Conservation (phyloP, 2,797 vertebrate genomes). For the Microchirus variegatus region DNA sequence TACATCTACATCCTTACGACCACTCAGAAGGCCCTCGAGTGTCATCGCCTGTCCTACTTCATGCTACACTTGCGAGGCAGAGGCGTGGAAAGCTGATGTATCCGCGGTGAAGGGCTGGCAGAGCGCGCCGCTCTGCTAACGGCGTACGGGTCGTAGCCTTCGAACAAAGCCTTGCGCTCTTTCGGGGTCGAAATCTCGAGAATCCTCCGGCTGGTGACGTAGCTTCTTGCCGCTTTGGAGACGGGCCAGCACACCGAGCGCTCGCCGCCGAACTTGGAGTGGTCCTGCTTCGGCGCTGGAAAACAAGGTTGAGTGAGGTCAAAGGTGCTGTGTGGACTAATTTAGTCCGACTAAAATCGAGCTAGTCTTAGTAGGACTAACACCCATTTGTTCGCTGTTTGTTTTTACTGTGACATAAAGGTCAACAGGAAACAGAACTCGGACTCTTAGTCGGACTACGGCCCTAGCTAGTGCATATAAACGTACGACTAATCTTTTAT, state of each 20-base stretch:
- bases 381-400: too few relatives aligned
- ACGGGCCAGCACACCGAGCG: slow-evolving; percentile 61
- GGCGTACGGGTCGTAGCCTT: slow-evolving; percentile 67
- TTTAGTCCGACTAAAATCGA: too few relatives aligned
- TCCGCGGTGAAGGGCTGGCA: slow-evolving; percentile 65
- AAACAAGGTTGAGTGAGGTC: not conserved
- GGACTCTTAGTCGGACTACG: too few relatives aligned
- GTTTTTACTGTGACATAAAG: too few relatives aligned
- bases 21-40: not conserved
- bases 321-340: not conserved
- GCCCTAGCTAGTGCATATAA: too few relatives aligned
- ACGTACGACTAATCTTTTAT: too few relatives aligned
- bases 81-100: slow-evolving; percentile 74
- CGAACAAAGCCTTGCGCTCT: slow-evolving; percentile 59
- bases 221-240: slow-evolving; percentile 46
- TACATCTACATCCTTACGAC: too few relatives aligned
- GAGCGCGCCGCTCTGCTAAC: slow-evolving; percentile 61
- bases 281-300: slow-evolving; percentile 73
- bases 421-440: too few relatives aligned
- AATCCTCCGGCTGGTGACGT: slow-evolving; percentile 62
- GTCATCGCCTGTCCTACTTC: slow-evolving; percentile 32
- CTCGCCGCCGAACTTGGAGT: slow-evolving; percentile 55
- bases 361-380: too few relatives aligned
- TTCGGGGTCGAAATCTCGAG: slow-evolving; percentile 69
- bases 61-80: slow-evolving; percentile 71